Conservation (phyloP, 2,113 vertebrate genomes). For the Microcebus ravelobensis region DNA sequence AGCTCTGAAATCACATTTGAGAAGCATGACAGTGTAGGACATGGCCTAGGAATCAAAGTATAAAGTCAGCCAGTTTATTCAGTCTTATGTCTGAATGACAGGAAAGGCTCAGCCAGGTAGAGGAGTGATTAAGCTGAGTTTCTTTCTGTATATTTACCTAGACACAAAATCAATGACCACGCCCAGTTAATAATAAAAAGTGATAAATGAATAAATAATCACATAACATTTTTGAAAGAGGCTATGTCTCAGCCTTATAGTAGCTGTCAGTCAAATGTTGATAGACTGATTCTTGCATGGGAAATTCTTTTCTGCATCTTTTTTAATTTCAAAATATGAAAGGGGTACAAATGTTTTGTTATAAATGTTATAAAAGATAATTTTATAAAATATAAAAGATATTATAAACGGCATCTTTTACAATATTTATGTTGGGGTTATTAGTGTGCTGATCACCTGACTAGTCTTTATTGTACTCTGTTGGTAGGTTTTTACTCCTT, state of each 20-base stretch:
- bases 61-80: background rate
- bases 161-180: background rate
- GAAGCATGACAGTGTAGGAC: background rate
- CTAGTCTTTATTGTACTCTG: too few relatives aligned
- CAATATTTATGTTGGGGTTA: too few relatives aligned
- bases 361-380: too few relatives aligned
- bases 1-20: background rate
- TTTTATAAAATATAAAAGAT: too few relatives aligned
- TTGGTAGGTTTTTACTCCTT: too few relatives aligned
- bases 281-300: background rate
- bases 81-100: background rate
- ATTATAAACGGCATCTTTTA: too few relatives aligned
- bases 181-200: background rate
- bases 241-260: background rate
- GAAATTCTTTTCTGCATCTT: too few relatives aligned
- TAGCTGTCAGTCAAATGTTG: background rate
- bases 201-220: conserved; percentile 37
- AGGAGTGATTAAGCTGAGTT: conserved; percentile 23
- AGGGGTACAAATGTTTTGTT: too few relatives aligned
- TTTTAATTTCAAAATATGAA: too few relatives aligned
- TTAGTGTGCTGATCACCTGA: too few relatives aligned
- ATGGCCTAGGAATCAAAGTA: conserved; percentile 32
- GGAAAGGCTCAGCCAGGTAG: conserved; percentile 9
- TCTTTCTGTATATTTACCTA: background rate
- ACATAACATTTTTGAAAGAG: background rate